phyloP scores from a whole-genome alignment of 2,797 vertebrate species.

The Setipinna tenuifilis region DNA sequence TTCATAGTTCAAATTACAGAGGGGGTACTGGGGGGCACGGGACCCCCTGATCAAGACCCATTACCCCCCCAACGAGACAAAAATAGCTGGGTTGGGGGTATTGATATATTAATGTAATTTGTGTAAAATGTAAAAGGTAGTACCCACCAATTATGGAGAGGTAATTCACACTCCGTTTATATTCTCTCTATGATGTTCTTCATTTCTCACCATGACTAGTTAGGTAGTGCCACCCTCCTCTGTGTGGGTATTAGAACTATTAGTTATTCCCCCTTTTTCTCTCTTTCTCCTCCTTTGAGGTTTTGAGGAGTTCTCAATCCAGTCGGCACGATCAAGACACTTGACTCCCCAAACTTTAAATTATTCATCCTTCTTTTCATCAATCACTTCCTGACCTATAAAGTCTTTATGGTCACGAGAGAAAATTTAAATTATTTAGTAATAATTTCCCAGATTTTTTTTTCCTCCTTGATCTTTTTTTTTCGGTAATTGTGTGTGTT shows the following conservation, averaged over 20 bases:
- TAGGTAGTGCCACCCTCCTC: not conserved
- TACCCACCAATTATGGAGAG: no score
- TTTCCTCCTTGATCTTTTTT: not conserved
- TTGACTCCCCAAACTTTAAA: constrained; percentile 21
- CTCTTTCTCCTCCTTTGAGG: not conserved
- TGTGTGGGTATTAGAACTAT: not conserved
- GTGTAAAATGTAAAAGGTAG: no score
- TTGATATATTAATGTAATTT: no score
- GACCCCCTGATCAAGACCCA: no score
- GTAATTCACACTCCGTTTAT: no score
- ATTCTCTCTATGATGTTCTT: not conserved
- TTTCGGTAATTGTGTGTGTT: no score
- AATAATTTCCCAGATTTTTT: not conserved
- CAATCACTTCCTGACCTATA: constrained; percentile 24
- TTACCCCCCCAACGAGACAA: no score
- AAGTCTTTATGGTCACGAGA: constrained; percentile 17
- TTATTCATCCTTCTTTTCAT: constrained; percentile 15
- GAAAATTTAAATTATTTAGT: constrained; percentile 1
- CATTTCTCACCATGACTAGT: not conserved
- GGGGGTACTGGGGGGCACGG: no score
- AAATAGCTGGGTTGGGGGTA: no score
- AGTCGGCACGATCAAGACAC: not conserved
- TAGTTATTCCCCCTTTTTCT: not conserved
- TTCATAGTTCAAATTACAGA: no score
- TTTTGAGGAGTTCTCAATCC: not conserved